phyloP scores from a whole-genome alignment of 2,888 invertebrate genomes.

The Temnothorax rugatulus region DNA sequence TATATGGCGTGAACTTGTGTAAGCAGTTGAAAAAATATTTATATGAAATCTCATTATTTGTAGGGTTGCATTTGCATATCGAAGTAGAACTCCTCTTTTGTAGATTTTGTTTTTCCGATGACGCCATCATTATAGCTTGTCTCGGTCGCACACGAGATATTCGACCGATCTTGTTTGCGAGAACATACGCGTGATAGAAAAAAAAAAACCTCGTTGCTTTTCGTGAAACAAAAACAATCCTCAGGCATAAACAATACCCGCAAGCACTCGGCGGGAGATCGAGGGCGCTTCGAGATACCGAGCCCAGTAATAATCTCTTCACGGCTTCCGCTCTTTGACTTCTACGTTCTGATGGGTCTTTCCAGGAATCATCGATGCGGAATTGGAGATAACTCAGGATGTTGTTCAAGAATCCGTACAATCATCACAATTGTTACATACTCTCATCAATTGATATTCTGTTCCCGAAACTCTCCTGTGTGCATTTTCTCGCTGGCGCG shows the following conservation, averaged over 20 bases:
- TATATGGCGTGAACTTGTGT: not conserved
- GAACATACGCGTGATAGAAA: slow-evolving; percentile 22
- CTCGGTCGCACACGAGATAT: slow-evolving; percentile 19
- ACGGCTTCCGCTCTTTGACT: slow-evolving; percentile 70
- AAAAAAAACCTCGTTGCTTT: slow-evolving; percentile 3
- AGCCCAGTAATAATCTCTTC: slow-evolving; percentile 73
- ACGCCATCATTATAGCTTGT: slow-evolving; percentile 60
- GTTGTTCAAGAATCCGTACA: slow-evolving; percentile 66
- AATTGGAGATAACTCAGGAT: slow-evolving; percentile 61
- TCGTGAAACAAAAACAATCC: slow-evolving; percentile 69
- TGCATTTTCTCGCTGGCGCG: not conserved
- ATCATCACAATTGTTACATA: slow-evolving; percentile 40
- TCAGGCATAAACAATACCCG: slow-evolving; percentile 63
- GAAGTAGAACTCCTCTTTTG: not conserved
- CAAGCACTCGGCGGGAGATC: slow-evolving; percentile 59
- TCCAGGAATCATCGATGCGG: slow-evolving; percentile 65
- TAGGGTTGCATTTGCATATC: not conserved
- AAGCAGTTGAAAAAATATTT: not conserved
- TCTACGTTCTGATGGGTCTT: slow-evolving; percentile 65
- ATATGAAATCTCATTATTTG: slow-evolving; percentile 1
- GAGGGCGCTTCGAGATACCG: slow-evolving; percentile 53
- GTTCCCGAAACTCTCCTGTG: not conserved
- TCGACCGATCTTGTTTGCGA: slow-evolving; percentile 60
- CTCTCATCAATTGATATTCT: slow-evolving; percentile 31
- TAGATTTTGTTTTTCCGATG: slow-evolving; percentile 57